Conservation (phyloP, 2,888 invertebrate species). For the Noctua comes region DNA sequence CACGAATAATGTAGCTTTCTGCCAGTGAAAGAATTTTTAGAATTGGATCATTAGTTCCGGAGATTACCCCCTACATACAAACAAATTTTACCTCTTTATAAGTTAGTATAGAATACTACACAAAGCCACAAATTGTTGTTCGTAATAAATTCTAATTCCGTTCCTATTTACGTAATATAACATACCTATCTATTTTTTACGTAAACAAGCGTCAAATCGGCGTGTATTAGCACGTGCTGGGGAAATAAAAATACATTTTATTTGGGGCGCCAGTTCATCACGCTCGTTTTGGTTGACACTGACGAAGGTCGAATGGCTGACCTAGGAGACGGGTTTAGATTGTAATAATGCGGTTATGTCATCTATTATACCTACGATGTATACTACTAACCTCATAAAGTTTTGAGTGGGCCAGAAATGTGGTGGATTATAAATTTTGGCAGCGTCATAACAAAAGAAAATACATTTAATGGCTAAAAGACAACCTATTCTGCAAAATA, state of each 20-base stretch:
- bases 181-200: slow-evolving; percentile 44
- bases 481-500: no score
- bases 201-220: slow-evolving; percentile 42
- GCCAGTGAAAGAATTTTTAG: no score
- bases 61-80: no score
- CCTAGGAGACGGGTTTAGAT: slow-evolving; percentile 31
- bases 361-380: slow-evolving; percentile 11
- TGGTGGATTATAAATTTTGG: not conserved
- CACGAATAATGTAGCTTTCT: no score
- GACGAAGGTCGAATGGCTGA: slow-evolving; percentile 60
- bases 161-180: slow-evolving; percentile 36
- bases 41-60: no score
- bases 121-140: slow-evolving; percentile 22
- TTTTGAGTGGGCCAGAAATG: not conserved
- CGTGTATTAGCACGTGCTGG: slow-evolving; percentile 38
- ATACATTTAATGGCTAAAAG: no score
- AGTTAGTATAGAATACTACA: no score
- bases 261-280: slow-evolving; percentile 54
- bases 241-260: slow-evolving; percentile 57
- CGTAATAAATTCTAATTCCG: slow-evolving; percentile 33
- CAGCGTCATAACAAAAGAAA: no score
- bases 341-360: slow-evolving; percentile 39
- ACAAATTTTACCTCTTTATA: no score
- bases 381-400: slow-evolving; percentile 6
- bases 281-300: slow-evolving; percentile 60